Evolutionary conservation across 2,113 vertebrate genomes (phyloP).

Genomic region (Mirza zaza): DNA sequence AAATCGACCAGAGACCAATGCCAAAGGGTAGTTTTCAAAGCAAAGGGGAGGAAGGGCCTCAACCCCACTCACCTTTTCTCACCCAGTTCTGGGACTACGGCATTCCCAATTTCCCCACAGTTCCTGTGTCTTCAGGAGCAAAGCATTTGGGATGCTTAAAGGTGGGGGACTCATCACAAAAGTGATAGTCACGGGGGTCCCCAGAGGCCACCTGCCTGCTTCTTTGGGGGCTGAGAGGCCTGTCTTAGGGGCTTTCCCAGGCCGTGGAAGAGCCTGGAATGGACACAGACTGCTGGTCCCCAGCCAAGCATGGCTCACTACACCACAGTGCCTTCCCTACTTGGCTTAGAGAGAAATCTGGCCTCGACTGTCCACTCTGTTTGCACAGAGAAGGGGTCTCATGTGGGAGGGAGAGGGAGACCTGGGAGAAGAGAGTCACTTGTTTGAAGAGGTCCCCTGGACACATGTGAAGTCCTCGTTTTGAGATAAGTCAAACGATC

Average conservation of each 20-base stretch:
- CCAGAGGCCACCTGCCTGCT: not conserved
- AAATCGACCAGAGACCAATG: not conserved
- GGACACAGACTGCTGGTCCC: not conserved
- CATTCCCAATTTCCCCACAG: not conserved
- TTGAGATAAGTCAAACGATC: not conserved
- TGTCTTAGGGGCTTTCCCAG: not conserved
- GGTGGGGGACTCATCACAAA: not conserved
- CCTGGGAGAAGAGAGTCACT: not conserved
- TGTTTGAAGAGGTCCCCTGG: not conserved
- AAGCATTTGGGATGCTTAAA: not conserved
- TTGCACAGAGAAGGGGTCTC: not conserved
- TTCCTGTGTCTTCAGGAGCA: not conserved
- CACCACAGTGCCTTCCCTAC: not conserved
- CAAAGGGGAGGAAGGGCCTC: not conserved
- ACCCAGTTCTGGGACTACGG: not conserved
- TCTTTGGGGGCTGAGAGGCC: not conserved
- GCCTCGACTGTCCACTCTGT: not conserved
- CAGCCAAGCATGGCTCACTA: rapidly evolving
- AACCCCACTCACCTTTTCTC: not conserved
- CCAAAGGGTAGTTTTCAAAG: not conserved
- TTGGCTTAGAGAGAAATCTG: not conserved
- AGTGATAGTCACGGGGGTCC: not conserved
- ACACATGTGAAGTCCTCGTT: conserved; percentile 22
- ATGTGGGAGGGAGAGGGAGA: not conserved
- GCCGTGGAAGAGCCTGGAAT: not conserved